Conservation (phyloP, 1,140 invertebrate species). For the Cataglyphis hispanica region DNA sequence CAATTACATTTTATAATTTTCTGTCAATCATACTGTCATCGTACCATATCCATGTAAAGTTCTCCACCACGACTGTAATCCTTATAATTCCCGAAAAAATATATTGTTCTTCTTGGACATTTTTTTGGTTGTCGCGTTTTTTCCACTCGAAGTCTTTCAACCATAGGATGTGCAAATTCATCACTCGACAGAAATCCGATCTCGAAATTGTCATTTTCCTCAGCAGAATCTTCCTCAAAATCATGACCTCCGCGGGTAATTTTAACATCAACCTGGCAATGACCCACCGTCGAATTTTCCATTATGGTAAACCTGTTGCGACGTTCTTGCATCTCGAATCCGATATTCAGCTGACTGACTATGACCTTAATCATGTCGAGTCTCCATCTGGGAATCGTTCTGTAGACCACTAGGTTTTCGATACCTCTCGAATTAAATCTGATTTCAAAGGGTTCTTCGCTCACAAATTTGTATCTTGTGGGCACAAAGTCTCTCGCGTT, state of each 20-base stretch:
- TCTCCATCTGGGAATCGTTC: slow-evolving; percentile 63
- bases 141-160: slow-evolving; percentile 31
- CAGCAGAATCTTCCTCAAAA: neutral
- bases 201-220: neutral
- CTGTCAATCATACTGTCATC: neutral
- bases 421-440: slow-evolving; percentile 70
- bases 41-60: slow-evolving; percentile 64
- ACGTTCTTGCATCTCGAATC: slow-evolving; percentile 43
- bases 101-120: slow-evolving; percentile 49
- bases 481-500: slow-evolving; percentile 54
- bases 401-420: slow-evolving; percentile 71
- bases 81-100: slow-evolving; percentile 62
- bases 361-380: slow-evolving; percentile 75
- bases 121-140: slow-evolving; percentile 47
- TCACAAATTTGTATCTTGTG: slow-evolving; percentile 24
- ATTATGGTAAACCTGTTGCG: slow-evolving; percentile 45
- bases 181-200: slow-evolving; percentile 5
- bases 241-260: neutral
- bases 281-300: slow-evolving; percentile 66
- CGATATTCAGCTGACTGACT: slow-evolving; percentile 68
- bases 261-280: slow-evolving; percentile 62
- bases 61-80: slow-evolving; percentile 36
- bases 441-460: slow-evolving; percentile 73
- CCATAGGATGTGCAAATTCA: neutral
- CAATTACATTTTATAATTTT: neutral